Evolutionary conservation across 2,797 vertebrate genomes (phyloP).

Genomic region (Sciurus carolinensis): DNA sequence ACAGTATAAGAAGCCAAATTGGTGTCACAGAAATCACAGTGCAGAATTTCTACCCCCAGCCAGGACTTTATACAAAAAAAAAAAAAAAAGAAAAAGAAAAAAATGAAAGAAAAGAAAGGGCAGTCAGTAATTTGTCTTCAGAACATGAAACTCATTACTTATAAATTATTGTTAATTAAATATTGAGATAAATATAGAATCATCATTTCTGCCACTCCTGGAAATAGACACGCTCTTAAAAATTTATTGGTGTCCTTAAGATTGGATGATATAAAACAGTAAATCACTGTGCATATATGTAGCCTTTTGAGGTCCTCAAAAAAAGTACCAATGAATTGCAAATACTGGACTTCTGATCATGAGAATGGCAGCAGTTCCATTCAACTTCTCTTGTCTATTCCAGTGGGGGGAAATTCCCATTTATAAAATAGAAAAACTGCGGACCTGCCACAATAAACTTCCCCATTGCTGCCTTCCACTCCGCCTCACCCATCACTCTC

Average conservation of each 20-base stretch:
- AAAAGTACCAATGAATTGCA: slow-evolving; percentile 45
- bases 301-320: slow-evolving; percentile 55
- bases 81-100: neutral
- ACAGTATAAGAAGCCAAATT: slow-evolving; percentile 70
- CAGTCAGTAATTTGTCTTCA: slow-evolving; percentile 73
- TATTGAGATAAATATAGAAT: slow-evolving; percentile 75
- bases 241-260: slow-evolving; percentile 73
- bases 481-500: neutral
- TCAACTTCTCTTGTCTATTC: neutral
- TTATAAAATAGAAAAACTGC: neutral
- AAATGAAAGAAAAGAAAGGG: neutral
- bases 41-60: slow-evolving; percentile 24
- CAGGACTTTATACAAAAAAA: neutral
- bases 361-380: neutral
- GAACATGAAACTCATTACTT: slow-evolving; percentile 74
- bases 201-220: slow-evolving; percentile 69
- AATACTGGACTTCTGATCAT: neutral
- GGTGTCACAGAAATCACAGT: slow-evolving; percentile 69
- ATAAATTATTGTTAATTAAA: slow-evolving; percentile 81
- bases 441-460: neutral
- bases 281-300: slow-evolving; percentile 47
- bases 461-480: neutral
- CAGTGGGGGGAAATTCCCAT: accelerated
- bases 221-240: slow-evolving; percentile 79
- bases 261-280: slow-evolving; percentile 66